phyloP scores from a whole-genome alignment of 2,888 invertebrate genomes.

The Cetonia aurata region DNA sequence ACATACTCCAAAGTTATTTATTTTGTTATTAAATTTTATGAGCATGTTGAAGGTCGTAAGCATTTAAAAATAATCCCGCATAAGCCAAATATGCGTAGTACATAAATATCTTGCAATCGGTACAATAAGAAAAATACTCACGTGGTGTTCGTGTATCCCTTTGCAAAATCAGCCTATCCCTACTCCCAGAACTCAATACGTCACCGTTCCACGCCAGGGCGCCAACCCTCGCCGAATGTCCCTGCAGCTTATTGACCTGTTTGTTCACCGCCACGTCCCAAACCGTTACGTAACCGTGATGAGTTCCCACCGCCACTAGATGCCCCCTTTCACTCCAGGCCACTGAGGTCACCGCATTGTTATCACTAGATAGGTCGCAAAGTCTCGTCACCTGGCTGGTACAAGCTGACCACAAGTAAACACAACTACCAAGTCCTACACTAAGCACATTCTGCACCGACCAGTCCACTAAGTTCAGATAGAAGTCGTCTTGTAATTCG shows the following conservation, averaged over 20 bases:
- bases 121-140: constrained; percentile 58
- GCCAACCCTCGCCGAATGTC: constrained; percentile 93
- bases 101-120: too few species aligned
- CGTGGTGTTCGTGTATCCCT: constrained; percentile 91
- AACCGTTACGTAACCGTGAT: constrained; percentile 96
- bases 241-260: constrained; percentile 90
- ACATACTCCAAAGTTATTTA: too few species aligned
- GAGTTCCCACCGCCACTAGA: constrained; percentile 97
- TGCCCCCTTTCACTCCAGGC: constrained; percentile 99
- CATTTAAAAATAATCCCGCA: background rate
- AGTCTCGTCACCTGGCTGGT: constrained; percentile 97
- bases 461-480: constrained; percentile 99
- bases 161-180: constrained; percentile 94
- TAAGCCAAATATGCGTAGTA: background rate
- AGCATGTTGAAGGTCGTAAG: background rate
- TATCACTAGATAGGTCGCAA: constrained; percentile 94
- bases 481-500: constrained; percentile 98
- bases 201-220: constrained; percentile 99
- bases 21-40: too few species aligned
- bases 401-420: constrained; percentile 99
- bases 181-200: constrained; percentile 92
- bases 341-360: constrained; percentile 97
- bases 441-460: constrained; percentile 98
- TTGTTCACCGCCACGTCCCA: constrained; percentile 98
- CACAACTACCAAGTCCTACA: constrained; percentile 97